A percentile compares a stretch with the other conserved stretches of the same genome.
Conservation (phyloP, 2,113 vertebrate genomes). For the Sebastes schlegelii region DNA sequence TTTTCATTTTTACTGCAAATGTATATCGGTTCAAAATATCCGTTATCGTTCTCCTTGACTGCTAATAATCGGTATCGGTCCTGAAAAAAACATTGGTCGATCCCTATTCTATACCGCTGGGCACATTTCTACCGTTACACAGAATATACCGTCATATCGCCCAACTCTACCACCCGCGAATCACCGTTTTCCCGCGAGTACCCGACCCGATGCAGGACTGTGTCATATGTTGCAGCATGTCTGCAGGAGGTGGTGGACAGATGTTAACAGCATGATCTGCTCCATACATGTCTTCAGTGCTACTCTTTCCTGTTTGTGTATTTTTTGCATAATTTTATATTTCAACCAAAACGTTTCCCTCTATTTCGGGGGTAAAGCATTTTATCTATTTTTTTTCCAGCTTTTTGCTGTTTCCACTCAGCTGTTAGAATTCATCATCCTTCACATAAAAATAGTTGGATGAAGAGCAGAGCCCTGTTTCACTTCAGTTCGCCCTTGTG, state of each 20-base stretch:
- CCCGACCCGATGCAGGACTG: neutral
- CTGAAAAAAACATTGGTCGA: too few species aligned
- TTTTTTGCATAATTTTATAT: neutral
- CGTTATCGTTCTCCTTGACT: too few species aligned
- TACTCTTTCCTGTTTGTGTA: neutral
- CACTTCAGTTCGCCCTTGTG: constrained; percentile 14
- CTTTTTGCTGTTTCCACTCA: neutral
- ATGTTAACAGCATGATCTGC: neutral
- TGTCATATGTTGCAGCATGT: neutral
- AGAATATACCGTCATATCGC: too few species aligned
- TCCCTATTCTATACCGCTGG: too few species aligned
- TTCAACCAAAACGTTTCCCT: neutral
- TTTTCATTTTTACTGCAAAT: too few species aligned
- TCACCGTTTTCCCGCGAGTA: too few species aligned
- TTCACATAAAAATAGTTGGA: constrained; percentile 3
- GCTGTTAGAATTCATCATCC: constrained; percentile 8
- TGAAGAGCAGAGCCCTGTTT: constrained; percentile 12
- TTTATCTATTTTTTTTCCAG: neutral
- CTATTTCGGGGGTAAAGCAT: neutral
- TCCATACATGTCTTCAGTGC: neutral
- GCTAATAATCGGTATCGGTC: too few species aligned
- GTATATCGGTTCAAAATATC: too few species aligned
- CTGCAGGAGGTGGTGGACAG: too few species aligned
- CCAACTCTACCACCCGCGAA: too few species aligned
- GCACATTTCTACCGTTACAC: too few species aligned